These are phyloP conservation scores for Periophthalmodon schlosseri DNA, from an alignment of 2,113 vertebrate genomes.

Conservation along the genomic window DNA sequence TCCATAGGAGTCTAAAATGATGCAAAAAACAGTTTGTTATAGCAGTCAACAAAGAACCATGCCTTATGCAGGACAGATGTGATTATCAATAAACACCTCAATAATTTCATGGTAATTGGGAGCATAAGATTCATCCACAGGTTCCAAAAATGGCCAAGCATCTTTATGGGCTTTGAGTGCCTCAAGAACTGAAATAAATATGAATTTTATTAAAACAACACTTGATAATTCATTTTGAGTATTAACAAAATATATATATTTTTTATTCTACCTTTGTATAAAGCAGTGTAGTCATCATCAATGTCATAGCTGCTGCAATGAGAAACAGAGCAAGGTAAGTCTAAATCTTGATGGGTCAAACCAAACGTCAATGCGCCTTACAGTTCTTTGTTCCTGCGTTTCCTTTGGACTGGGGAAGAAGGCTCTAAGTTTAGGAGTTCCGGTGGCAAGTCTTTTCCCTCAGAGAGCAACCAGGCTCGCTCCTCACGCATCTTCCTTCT, in stretches of 20 bases:
- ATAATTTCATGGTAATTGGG: constrained; percentile 96
- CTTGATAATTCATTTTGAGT: not conserved
- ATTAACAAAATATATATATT: not conserved
- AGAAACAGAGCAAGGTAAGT: constrained; percentile 17
- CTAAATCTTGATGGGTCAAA: not conserved
- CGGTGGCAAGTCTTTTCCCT: constrained; percentile 91
- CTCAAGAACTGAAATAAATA: constrained; percentile 83
- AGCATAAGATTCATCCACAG: constrained; percentile 94
- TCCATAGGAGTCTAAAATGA: constrained; percentile 91
- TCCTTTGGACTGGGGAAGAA: constrained; percentile 83
- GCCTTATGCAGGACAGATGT: not conserved
- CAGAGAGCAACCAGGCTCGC: constrained; percentile 89
- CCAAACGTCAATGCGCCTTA: constrained; percentile 70
- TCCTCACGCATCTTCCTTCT: constrained; percentile 93
- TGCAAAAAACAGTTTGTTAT: not conserved
- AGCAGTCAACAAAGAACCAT: not conserved
- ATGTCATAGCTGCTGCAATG: constrained; percentile 86
- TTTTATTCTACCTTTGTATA: constrained; percentile 89
- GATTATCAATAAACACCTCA: constrained; percentile 77
- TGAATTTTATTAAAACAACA: not conserved
- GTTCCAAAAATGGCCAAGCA: constrained; percentile 96
- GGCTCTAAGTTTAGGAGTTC: constrained; percentile 91
- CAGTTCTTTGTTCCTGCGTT: constrained; percentile 86
- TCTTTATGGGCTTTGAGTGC: constrained; percentile 95
- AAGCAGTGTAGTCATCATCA: constrained; percentile 94